Conservation (phyloP, 1,140 invertebrate species). For the Drosophila kohkoa region DNA sequence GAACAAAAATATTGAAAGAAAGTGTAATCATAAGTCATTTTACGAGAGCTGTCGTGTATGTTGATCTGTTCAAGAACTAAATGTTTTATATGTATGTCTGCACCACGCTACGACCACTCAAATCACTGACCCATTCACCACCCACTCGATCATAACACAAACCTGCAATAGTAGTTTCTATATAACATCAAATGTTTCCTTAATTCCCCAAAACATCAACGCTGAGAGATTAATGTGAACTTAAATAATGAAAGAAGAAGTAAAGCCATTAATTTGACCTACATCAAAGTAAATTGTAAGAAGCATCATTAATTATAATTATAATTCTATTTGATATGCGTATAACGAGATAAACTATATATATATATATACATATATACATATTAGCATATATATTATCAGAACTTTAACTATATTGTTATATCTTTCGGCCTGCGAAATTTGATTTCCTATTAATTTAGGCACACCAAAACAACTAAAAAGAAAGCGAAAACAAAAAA, state of each 20-base stretch:
- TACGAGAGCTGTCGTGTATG: constrained; percentile 25
- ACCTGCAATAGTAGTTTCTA: constrained; percentile 72
- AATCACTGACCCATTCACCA: constrained; percentile 1
- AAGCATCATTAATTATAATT: constrained; percentile 41
- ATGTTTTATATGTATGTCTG: constrained; percentile 42
- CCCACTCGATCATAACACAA: constrained; percentile 18
- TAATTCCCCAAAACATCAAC: constrained; percentile 9
- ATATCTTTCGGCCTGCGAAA: constrained; percentile 73
- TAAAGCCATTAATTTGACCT: constrained; percentile 63
- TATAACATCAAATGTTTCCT: constrained; percentile 55
- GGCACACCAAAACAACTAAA: constrained; percentile 41
- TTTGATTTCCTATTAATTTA: constrained; percentile 79
- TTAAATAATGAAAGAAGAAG: constrained; percentile 1
- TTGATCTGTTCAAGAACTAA: constrained; percentile 13
- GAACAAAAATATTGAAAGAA: constrained; percentile 54
- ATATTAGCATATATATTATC: constrained; percentile 13
- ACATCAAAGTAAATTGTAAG: constrained; percentile 53
- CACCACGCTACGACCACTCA: constrained; percentile 23
- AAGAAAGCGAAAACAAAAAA: constrained; percentile 24
- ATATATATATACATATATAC: too few species aligned
- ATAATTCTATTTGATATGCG: constrained; percentile 51
- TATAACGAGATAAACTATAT: constrained; percentile 41
- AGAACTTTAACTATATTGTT: constrained; percentile 54
- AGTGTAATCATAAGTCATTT: constrained; percentile 47
- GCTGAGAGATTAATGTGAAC: constrained; percentile 66